Conservation (phyloP, 2,113 vertebrate species). For the Psittacara wagleri region DNA sequence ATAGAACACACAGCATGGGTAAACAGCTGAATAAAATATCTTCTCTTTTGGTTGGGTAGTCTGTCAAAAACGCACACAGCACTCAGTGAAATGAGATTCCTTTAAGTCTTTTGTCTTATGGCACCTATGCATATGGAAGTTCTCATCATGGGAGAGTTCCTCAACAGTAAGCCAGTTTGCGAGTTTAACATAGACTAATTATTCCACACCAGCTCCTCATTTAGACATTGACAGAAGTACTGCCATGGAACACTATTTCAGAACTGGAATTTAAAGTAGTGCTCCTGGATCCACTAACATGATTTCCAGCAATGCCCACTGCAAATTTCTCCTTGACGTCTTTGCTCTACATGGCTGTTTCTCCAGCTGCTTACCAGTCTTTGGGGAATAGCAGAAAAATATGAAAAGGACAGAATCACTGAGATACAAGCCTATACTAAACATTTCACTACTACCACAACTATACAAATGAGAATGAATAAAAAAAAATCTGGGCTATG, state of each 20-base stretch:
- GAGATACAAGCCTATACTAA: neutral
- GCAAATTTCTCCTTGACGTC: neutral
- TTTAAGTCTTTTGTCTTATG: neutral
- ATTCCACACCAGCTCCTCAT: neutral
- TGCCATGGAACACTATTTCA: neutral
- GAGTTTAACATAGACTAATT: neutral
- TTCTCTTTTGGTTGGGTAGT: neutral
- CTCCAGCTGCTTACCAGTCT: neutral
- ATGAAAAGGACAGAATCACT: neutral
- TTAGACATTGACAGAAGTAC: neutral
- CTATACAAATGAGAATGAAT: neutral
- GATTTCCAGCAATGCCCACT: neutral
- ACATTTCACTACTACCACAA: neutral
- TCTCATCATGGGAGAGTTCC: neutral
- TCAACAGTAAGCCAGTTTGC: neutral
- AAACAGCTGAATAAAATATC: neutral
- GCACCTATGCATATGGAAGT: neutral
- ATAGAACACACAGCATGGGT: neutral
- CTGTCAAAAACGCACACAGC: neutral
- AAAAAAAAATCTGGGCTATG: neutral
- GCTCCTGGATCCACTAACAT: neutral
- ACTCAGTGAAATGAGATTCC: neutral
- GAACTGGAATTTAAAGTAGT: neutral
- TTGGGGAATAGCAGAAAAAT: neutral
- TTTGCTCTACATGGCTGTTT: neutral